Conservation (phyloP, 2,888 invertebrate species). For the Heterodera filipjevi region DNA sequence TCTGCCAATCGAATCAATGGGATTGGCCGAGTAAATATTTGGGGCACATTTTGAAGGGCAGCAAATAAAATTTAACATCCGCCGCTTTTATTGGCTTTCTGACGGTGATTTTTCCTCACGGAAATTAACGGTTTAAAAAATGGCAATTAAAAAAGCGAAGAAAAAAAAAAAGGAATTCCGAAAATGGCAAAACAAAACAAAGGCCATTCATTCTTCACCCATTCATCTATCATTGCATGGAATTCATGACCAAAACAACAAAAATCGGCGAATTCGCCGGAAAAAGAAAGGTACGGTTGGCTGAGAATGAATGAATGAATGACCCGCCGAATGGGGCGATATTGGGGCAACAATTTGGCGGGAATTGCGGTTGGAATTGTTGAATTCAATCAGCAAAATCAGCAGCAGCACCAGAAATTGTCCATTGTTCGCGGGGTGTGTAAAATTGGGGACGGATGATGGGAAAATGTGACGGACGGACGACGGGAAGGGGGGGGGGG, state of each 20-base stretch:
- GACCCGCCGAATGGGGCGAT: no score
- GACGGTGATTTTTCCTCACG: not conserved
- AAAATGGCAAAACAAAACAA: not conserved
- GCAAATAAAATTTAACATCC: not conserved
- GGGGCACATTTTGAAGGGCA: not conserved
- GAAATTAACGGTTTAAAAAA: not conserved
- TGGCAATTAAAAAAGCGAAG: not conserved
- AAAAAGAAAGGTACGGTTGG: slow-evolving; percentile 5
- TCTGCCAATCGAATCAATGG: not conserved
- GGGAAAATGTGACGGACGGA: not conserved
- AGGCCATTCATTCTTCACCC: no score
- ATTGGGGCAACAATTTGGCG: slow-evolving; percentile 11
- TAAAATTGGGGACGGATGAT: slow-evolving; percentile 9
- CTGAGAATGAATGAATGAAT: not conserved
- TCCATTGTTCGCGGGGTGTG: slow-evolving; percentile 7
- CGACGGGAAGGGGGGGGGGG: not conserved
- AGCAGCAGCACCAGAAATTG: not conserved
- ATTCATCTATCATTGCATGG: no score
- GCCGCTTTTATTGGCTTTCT: not conserved
- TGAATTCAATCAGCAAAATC: slow-evolving; percentile 5
- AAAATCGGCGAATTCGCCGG: not conserved
- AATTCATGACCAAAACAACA: not conserved
- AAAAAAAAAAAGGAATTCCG: not conserved
- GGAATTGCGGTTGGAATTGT: not conserved
- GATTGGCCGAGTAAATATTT: not conserved